phyloP scores from a whole-genome alignment of 2,797 vertebrate genomes.

The Acipenser transmontanus region DNA sequence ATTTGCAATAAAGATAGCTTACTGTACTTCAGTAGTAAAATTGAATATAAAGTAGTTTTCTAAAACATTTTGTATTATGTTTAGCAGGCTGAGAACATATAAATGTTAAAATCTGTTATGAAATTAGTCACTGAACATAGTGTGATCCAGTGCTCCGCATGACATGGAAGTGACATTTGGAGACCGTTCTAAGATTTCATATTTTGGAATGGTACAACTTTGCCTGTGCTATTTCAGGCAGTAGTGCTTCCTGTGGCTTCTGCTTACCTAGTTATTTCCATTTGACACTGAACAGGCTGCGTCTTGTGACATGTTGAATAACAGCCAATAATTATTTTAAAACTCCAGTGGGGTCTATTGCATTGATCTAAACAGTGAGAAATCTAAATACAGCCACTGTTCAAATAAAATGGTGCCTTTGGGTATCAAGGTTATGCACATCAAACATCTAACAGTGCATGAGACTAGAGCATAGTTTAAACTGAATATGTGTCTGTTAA shows the following conservation, averaged over 20 bases:
- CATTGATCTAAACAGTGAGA: too few relatives aligned
- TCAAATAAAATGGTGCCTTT: too few relatives aligned
- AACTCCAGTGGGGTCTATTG: constrained; percentile 22
- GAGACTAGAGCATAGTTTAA: too few relatives aligned
- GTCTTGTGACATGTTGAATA: constrained; percentile 43
- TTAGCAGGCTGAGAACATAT: too few relatives aligned
- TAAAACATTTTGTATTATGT: too few relatives aligned
- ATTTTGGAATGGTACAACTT: constrained; percentile 17
- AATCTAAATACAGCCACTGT: too few relatives aligned
- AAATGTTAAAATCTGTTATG: not conserved
- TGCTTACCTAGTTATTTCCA: constrained; percentile 53
- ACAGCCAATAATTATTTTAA: constrained; percentile 42
- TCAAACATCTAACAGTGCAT: too few relatives aligned
- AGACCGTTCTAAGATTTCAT: constrained; percentile 12
- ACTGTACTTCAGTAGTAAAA: too few relatives aligned
- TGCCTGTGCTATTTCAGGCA: constrained; percentile 47
- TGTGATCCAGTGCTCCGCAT: not conserved
- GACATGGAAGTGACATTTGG: constrained; percentile 7
- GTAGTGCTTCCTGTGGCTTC: constrained; percentile 44
- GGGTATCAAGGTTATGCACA: too few relatives aligned
- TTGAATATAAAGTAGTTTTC: too few relatives aligned
- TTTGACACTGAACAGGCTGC: constrained; percentile 42
- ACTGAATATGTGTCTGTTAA: too few relatives aligned
- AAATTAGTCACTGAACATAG: not conserved
- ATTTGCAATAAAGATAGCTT: too few relatives aligned